These are phyloP conservation scores for Urocynchramus pylzowi DNA, from an alignment of 2,113 vertebrate genomes.

Conservation along the genomic window DNA sequence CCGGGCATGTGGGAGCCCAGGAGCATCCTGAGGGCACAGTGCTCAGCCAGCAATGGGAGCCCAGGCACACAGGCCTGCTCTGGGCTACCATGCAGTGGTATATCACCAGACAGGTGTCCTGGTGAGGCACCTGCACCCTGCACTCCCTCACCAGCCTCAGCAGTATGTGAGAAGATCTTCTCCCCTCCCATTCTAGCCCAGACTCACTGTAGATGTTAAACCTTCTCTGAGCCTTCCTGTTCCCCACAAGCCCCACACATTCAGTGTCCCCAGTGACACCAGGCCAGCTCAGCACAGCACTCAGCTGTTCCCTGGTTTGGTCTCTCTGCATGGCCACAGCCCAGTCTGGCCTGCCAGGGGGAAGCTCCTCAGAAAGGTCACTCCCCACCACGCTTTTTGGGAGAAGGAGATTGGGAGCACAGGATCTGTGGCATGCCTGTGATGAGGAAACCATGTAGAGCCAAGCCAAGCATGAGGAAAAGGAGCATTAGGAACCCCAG, in stretches of 20 bases:
- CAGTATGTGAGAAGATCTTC: background rate
- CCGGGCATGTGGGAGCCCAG: accelerated
- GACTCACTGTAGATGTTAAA: background rate
- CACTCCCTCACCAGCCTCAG: background rate
- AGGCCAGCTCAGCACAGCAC: background rate
- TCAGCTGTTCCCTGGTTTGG: background rate
- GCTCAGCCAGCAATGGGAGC: accelerated
- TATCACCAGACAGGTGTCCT: background rate
- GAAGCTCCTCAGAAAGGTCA: background rate
- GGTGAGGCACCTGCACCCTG: background rate
- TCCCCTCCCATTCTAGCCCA: background rate
- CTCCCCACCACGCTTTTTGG: background rate
- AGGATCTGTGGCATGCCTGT: background rate
- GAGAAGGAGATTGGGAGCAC: background rate
- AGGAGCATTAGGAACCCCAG: background rate
- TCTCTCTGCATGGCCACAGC: background rate
- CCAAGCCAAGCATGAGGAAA: background rate
- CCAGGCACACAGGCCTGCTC: background rate
- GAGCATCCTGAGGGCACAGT: background rate
- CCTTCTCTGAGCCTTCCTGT: background rate
- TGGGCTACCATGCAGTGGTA: accelerated
- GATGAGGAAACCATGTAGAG: background rate
- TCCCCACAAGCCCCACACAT: accelerated
- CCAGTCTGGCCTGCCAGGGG: background rate
- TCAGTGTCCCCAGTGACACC: background rate